A percentile compares a stretch with the other conserved stretches of the same genome.
These are phyloP conservation scores for Okamejei kenojei DNA, from an alignment of 2,797 vertebrate species.

Conservation along the genomic window DNA sequence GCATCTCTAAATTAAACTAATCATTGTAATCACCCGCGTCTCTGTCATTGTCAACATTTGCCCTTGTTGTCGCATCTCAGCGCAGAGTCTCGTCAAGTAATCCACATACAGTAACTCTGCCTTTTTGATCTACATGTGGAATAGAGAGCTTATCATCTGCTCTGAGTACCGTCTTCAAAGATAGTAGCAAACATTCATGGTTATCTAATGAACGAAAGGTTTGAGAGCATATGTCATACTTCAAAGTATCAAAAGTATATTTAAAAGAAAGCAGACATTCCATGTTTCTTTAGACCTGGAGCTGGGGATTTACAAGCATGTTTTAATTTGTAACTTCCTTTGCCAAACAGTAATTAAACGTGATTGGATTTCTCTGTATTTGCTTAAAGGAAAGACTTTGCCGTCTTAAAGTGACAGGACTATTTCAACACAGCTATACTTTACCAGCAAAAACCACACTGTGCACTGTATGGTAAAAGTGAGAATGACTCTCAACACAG, in stretches of 20 bases:
- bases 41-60: not conserved
- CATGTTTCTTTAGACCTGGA: not conserved
- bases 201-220: not conserved
- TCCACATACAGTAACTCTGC: not conserved
- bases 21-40: not conserved
- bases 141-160: not conserved
- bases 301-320: not conserved
- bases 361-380: not conserved
- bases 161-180: not conserved
- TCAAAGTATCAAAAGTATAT: constrained; percentile 8
- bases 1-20: no score
- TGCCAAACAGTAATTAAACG: not conserved
- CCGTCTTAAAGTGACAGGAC: not conserved
- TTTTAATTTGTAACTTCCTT: not conserved
- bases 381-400: not conserved
- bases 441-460: not conserved
- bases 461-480: not conserved
- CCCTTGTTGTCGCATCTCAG: not conserved
- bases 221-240: not conserved
- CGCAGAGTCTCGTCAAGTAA: not conserved
- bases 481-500: not conserved
- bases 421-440: not conserved
- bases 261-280: not conserved
- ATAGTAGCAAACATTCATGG: not conserved
- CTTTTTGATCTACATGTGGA: not conserved